phyloP scores from a whole-genome alignment of 2,888 invertebrate genomes.

The Stenodema calcarata region DNA sequence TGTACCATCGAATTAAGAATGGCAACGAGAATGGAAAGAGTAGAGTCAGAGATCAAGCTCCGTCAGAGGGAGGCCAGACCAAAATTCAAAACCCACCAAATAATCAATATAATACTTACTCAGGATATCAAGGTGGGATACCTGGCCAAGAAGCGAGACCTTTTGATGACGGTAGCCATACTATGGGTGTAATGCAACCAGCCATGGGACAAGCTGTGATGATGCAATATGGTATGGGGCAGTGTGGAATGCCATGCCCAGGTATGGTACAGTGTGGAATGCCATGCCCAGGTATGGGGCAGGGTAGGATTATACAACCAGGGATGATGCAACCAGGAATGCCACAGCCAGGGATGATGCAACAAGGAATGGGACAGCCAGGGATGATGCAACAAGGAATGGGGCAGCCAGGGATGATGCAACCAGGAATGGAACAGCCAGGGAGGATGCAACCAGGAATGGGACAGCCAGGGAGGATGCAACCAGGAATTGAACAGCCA shows the following conservation, averaged over 20 bases:
- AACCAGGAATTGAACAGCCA: background rate
- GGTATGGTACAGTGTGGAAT: background rate
- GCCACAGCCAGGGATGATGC: background rate
- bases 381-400: background rate
- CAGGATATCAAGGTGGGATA: too few species aligned
- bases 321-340: background rate
- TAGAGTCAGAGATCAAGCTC: background rate
- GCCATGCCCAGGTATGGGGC: background rate
- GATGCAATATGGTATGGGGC: background rate
- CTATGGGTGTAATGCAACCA: background rate
- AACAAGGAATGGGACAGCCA: background rate
- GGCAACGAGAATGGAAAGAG: background rate
- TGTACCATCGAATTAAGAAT: constrained; percentile 38
- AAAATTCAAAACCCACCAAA: background rate
- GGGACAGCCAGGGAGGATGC: background rate
- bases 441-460: background rate
- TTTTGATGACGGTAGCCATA: too few species aligned
- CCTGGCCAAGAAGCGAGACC: too few species aligned
- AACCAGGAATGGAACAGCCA: background rate
- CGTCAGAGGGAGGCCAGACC: background rate
- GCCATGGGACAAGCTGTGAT: background rate
- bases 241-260: background rate
- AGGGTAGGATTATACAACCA: background rate
- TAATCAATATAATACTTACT: too few species aligned
- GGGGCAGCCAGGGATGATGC: background rate